Evolutionary conservation across 2,113 vertebrate species (phyloP).

Genomic region (Pao palembangensis): DNA sequence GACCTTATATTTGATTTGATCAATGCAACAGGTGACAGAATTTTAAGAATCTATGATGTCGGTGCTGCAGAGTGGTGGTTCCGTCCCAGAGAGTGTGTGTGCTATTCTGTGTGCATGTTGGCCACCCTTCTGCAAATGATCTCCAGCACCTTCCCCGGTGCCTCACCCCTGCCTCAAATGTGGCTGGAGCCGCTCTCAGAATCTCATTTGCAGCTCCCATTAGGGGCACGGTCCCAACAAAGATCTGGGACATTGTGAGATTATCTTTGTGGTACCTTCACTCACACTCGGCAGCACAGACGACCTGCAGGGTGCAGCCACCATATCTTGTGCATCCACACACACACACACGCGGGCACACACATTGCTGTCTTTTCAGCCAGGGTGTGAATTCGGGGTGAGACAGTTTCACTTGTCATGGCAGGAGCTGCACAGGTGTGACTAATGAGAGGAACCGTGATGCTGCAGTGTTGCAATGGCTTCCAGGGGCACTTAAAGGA

Average conservation of each 20-base stretch:
- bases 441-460: constrained; percentile 8
- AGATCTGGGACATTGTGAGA: constrained; percentile 66
- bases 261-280: constrained; percentile 53
- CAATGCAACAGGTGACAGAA: not conserved
- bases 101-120: not conserved
- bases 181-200: constrained; percentile 25
- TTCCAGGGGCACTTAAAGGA: not conserved
- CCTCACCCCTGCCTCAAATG: constrained; percentile 24
- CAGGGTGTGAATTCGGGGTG: not conserved
- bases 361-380: constrained; percentile 2
- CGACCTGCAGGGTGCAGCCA: constrained; percentile 17
- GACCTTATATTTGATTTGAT: not conserved
- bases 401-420: constrained; percentile 6
- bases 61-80: not conserved
- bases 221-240: constrained; percentile 47
- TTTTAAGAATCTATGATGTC: not conserved
- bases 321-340: no score
- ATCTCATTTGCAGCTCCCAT: constrained; percentile 44
- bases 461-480: constrained; percentile 5
- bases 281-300: constrained; percentile 8
- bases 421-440: constrained; percentile 15
- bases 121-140: constrained; percentile 23
- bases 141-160: constrained; percentile 15
- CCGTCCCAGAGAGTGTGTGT: not conserved
- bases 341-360: constrained; percentile 16